phyloP scores from a whole-genome alignment of 2,888 invertebrate genomes.

The Orthosia cruda region DNA sequence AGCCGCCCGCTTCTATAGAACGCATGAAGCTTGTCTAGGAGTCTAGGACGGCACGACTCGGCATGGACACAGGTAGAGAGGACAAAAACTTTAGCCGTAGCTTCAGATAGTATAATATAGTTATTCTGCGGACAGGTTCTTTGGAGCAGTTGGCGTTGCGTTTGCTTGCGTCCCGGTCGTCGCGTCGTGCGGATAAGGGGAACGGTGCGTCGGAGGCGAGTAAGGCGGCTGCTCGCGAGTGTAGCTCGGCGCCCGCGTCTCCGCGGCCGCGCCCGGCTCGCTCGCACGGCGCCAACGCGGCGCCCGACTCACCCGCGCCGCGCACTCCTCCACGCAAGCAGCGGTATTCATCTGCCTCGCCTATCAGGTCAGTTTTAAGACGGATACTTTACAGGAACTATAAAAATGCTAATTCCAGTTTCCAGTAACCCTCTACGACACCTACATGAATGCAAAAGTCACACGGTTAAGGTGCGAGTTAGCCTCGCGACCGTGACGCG shows the following conservation, averaged over 20 bases:
- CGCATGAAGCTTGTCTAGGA: constrained; percentile 67
- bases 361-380: constrained; percentile 91
- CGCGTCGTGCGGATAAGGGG: constrained; percentile 60
- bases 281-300: constrained; percentile 89
- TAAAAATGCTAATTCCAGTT: too few relatives aligned
- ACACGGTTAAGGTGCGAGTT: too few relatives aligned
- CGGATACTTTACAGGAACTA: too few relatives aligned
- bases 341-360: constrained; percentile 95
- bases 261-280: constrained; percentile 93
- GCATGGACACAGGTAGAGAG: constrained; percentile 56
- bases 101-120: constrained; percentile 12
- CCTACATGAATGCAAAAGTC: too few relatives aligned
- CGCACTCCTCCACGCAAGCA: constrained; percentile 83
- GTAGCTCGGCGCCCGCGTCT: constrained; percentile 89
- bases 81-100: background rate
- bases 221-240: constrained; percentile 75
- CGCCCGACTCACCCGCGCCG: constrained; percentile 80
- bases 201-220: constrained; percentile 40
- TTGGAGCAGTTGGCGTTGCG: constrained; percentile 87
- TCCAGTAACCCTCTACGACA: too few relatives aligned
- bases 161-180: constrained; percentile 81
- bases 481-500: too few relatives aligned
- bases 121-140: constrained; percentile 79
- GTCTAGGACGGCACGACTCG: constrained; percentile 51
- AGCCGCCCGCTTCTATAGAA: constrained; percentile 61